Evolutionary conservation across 1,140 invertebrate species (phyloP).

Genomic region (Phymastichus coffea): DNA sequence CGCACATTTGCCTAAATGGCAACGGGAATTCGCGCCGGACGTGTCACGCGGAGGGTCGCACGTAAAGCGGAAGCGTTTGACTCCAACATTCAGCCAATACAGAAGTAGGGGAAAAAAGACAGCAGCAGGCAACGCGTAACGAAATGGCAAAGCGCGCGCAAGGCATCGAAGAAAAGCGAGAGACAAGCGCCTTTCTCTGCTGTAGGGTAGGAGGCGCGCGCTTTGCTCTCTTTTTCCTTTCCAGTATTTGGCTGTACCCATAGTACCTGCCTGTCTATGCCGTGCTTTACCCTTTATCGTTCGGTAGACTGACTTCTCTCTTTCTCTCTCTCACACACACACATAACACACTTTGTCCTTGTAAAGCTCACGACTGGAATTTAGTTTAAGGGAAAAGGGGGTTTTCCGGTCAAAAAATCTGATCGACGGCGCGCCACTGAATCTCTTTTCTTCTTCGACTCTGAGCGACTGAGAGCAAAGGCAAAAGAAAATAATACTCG

Average conservation of each 20-base stretch:
- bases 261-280: neutral
- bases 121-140: no score
- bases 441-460: no score
- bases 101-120: no score
- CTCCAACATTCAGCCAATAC: slow-evolving; percentile 2
- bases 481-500: no score
- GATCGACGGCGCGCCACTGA: slow-evolving; percentile 3
- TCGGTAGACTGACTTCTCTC: no score
- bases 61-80: slow-evolving; percentile 27
- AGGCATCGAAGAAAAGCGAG: neutral
- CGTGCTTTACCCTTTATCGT: neutral
- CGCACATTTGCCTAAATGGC: slow-evolving; percentile 1
- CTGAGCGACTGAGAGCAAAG: no score
- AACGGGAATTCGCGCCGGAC: slow-evolving; percentile 13
- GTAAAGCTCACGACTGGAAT: neutral
- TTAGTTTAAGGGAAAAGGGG: slow-evolving; percentile 1
- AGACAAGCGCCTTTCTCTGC: neutral
- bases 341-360: no score
- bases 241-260: neutral
- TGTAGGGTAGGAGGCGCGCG: no score
- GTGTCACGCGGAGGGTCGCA: neutral
- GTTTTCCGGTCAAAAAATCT: slow-evolving; percentile 18
- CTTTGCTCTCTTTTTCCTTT: neutral
- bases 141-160: neutral
- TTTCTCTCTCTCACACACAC: no score